phyloP scores from a whole-genome alignment of 2,797 vertebrate species.

The Oreortyx pictus region DNA sequence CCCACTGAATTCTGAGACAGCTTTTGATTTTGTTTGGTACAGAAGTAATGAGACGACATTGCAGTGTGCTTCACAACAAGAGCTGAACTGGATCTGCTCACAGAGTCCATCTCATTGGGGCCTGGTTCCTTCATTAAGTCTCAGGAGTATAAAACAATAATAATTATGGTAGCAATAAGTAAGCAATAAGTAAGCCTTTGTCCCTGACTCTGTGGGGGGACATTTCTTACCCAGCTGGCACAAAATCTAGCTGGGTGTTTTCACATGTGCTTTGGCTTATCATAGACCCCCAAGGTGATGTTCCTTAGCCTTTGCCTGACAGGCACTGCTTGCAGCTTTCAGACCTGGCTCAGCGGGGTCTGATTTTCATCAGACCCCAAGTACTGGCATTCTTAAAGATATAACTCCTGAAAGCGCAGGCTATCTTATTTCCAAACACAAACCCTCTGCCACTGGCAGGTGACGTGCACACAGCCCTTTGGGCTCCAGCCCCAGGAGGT shows the following conservation, averaged over 20 bases:
- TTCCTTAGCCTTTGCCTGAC: background rate
- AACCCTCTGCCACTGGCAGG: background rate
- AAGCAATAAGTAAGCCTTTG: background rate
- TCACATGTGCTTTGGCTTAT: background rate
- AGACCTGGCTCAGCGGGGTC: background rate
- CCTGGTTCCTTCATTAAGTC: background rate
- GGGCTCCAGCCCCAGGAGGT: background rate
- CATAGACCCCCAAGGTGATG: fast-evolving
- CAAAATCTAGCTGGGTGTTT: background rate
- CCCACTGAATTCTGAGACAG: background rate
- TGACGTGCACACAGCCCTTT: background rate
- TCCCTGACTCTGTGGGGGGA: background rate
- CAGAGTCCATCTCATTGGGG: background rate
- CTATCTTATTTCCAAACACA: conserved; percentile 28
- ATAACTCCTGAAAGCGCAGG: background rate
- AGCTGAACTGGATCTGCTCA: background rate
- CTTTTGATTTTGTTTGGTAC: conserved; percentile 49
- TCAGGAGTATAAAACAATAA: background rate
- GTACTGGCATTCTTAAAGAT: background rate
- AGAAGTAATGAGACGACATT: conserved; percentile 41
- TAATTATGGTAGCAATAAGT: background rate
- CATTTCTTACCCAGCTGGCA: background rate
- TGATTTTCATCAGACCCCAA: conserved; percentile 1
- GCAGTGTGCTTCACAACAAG: background rate
- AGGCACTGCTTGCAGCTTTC: background rate